These are phyloP conservation scores for Bolinopsis microptera DNA, from an alignment of 37 sponge, comb jelly and placozoan genomes.

Conservation along the genomic window DNA sequence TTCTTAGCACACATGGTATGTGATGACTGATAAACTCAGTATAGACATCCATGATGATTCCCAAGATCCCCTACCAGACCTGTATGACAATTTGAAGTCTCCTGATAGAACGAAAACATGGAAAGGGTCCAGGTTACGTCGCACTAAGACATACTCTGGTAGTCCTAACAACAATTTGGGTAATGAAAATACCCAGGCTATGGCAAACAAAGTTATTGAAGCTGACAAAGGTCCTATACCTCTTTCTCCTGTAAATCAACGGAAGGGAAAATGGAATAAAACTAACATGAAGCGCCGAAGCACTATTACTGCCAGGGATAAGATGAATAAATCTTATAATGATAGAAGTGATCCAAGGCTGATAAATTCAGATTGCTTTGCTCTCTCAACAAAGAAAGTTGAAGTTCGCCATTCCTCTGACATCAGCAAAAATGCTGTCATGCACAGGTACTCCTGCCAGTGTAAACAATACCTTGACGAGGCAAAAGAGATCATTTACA, in stretches of 20 bases:
- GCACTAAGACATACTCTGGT: constrained; percentile 50
- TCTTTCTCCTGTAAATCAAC: constrained; percentile 52
- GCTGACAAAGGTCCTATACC: not conserved
- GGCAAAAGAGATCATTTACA: constrained; percentile 5
- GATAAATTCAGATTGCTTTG: not conserved
- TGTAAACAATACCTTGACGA: constrained; percentile 55
- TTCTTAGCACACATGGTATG: constrained; percentile 12
- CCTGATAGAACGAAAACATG: constrained; percentile 36
- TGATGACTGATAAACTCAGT: constrained; percentile 35
- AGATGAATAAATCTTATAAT: not conserved
- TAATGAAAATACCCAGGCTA: not conserved
- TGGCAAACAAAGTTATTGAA: not conserved
- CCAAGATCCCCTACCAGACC: not conserved
- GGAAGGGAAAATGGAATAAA: constrained; percentile 53
- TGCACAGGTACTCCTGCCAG: not conserved
- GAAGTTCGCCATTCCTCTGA: constrained; percentile 34
- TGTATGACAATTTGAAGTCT: not conserved
- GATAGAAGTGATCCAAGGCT: not conserved
- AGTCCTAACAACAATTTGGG: not conserved
- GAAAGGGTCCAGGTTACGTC: not conserved
- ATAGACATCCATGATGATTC: not conserved
- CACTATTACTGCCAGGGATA: not conserved
- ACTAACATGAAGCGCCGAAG: constrained; percentile 33
- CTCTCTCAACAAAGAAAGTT: not conserved
- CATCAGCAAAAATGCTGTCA: constrained; percentile 34